These are phyloP conservation scores for Condylura cristata DNA, from an alignment of 2,113 vertebrate species.

Conservation along the genomic window DNA sequence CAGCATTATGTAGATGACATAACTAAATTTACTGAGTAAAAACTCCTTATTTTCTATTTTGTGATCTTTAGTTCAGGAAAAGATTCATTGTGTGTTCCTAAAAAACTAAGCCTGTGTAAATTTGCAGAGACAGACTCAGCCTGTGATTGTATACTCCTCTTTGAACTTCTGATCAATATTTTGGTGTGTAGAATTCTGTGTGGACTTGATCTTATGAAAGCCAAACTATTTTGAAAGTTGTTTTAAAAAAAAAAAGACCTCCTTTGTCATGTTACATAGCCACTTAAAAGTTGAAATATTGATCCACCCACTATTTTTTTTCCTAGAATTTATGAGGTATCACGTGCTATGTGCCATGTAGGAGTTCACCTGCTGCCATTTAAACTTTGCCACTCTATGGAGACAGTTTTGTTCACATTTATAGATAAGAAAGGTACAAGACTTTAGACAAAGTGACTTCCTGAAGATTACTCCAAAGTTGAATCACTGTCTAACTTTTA, in stretches of 20 bases:
- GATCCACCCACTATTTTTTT: neutral
- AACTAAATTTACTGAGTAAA: neutral
- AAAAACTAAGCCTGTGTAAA: neutral
- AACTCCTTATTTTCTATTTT: constrained; percentile 26
- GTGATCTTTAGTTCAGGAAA: neutral
- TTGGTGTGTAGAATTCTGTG: neutral
- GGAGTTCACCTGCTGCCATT: neutral
- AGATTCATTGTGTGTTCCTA: neutral
- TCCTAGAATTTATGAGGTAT: neutral
- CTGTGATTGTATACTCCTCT: neutral
- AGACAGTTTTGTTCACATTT: neutral
- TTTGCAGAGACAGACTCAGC: neutral
- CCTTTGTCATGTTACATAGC: neutral
- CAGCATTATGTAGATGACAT: neutral
- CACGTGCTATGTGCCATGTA: neutral
- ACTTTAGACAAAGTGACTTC: neutral
- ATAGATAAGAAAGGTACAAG: neutral
- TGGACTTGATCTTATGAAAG: neutral
- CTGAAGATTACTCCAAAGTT: constrained; percentile 9
- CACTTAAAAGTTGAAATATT: neutral
- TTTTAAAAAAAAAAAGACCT: neutral
- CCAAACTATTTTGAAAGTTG: neutral
- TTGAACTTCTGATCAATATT: constrained; percentile 24
- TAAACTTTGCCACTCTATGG: neutral
- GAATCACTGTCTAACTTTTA: neutral